Evolutionary conservation across 2,888 invertebrate genomes (phyloP).

Genomic region (Erebia ligea): DNA sequence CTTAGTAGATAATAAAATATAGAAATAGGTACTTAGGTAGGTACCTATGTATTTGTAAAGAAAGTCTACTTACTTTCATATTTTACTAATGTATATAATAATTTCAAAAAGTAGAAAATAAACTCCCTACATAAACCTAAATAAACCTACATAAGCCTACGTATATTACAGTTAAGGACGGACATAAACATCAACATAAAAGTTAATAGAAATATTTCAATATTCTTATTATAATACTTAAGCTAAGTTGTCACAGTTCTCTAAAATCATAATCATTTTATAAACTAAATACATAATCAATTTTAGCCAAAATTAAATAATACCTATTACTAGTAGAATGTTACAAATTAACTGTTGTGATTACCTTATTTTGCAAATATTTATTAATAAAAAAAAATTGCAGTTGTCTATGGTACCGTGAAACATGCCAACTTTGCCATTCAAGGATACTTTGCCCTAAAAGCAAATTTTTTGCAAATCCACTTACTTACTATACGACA

Average conservation of each 20-base stretch:
- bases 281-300: background rate
- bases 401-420: constrained; percentile 20
- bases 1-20: background rate
- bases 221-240: background rate
- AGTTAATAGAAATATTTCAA: constrained; percentile 1
- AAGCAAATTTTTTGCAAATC: no score
- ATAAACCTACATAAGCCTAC: constrained; percentile 23
- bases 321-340: background rate
- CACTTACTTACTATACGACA: no score
- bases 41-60: no score
- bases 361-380: constrained; percentile 1
- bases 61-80: no score
- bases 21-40: background rate
- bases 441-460: no score
- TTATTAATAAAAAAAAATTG: constrained; percentile 9
- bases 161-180: constrained; percentile 36
- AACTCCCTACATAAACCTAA: no score
- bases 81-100: no score
- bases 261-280: background rate
- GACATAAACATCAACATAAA: constrained; percentile 33
- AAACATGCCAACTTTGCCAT: no score
- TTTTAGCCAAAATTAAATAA: background rate
- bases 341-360: background rate
- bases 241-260: constrained; percentile 2
- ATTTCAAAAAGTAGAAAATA: no score